phyloP scores from a whole-genome alignment of 2,797 vertebrate species.

The Xenentodon cancila region DNA sequence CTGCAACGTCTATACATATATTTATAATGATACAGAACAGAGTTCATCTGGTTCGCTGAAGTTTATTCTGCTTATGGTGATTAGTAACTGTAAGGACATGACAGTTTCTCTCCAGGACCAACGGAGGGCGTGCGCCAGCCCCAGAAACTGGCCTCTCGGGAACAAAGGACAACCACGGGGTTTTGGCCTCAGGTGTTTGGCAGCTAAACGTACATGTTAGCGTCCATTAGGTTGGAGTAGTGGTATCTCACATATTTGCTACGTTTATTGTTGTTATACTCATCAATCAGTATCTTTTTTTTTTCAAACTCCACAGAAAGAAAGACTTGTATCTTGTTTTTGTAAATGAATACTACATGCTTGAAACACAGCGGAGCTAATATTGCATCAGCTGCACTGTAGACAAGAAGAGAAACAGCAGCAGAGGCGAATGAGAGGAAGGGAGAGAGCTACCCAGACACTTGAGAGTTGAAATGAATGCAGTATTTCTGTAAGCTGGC shows the following conservation, averaged over 20 bases:
- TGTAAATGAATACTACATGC: constrained; percentile 88
- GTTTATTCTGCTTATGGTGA: constrained; percentile 67
- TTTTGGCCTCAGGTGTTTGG: constrained; percentile 75
- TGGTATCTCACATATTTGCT: constrained; percentile 77
- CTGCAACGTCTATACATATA: constrained; percentile 82
- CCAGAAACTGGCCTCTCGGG: constrained; percentile 76
- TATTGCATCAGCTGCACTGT: constrained; percentile 70
- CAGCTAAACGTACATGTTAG: constrained; percentile 74
- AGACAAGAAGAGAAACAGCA: constrained; percentile 78
- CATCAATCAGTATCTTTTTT: constrained; percentile 59
- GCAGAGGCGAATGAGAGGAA: constrained; percentile 46
- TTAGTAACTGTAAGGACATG: constrained; percentile 70
- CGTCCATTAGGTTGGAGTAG: constrained; percentile 68
- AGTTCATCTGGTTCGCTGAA: constrained; percentile 75
- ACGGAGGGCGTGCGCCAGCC: constrained; percentile 55
- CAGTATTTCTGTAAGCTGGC: constrained; percentile 66
- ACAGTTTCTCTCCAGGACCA: constrained; percentile 68
- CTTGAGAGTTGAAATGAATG: constrained; percentile 56
- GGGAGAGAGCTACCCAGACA: constrained; percentile 43
- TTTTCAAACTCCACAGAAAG: constrained; percentile 81
- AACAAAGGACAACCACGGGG: constrained; percentile 64
- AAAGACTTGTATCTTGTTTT: constrained; percentile 78
- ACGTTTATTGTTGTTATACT: constrained; percentile 74
- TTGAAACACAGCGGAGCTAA: constrained; percentile 84
- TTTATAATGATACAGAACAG: constrained; percentile 81